A percentile compares a stretch with the other conserved stretches of the same genome.
These are phyloP conservation scores for Cyanoramphus novaezelandiae DNA, from an alignment of 2,113 vertebrate genomes.

Conservation along the genomic window DNA sequence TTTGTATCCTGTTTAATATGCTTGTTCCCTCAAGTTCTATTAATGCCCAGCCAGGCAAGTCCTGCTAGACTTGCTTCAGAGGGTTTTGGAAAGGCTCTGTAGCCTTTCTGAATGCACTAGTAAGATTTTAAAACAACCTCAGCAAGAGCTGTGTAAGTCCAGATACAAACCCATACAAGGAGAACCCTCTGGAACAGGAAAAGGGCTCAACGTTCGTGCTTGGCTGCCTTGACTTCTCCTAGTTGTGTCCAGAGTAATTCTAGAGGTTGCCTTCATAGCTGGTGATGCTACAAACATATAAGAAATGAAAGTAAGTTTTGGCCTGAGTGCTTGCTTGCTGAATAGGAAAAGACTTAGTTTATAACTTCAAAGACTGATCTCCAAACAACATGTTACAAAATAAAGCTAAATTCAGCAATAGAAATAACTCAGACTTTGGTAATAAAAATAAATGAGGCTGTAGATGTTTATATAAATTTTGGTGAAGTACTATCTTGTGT, in stretches of 20 bases:
- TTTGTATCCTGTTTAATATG: background rate
- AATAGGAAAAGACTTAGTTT: background rate
- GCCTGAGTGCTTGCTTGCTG: background rate
- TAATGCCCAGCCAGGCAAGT: background rate
- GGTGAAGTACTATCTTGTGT: background rate
- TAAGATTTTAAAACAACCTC: background rate
- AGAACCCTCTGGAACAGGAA: background rate
- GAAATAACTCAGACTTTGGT: background rate
- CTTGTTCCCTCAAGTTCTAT: background rate
- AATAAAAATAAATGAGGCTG: background rate
- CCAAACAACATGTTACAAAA: background rate
- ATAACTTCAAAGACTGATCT: background rate
- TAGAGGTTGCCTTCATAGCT: background rate
- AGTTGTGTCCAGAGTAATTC: background rate
- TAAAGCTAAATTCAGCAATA: background rate
- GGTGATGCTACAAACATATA: background rate
- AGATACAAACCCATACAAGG: background rate
- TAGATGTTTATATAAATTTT: background rate
- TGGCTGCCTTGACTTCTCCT: background rate
- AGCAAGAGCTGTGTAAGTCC: background rate
- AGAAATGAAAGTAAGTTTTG: background rate
- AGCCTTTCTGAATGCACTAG: background rate
- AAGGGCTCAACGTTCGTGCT: background rate
- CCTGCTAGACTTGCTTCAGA: background rate
- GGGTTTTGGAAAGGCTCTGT: background rate